Evolutionary conservation across 2,797 vertebrate species (phyloP), one percentile per base, ranked within the genome.

Genomic region (Peromyscus eremicus): DNA sequence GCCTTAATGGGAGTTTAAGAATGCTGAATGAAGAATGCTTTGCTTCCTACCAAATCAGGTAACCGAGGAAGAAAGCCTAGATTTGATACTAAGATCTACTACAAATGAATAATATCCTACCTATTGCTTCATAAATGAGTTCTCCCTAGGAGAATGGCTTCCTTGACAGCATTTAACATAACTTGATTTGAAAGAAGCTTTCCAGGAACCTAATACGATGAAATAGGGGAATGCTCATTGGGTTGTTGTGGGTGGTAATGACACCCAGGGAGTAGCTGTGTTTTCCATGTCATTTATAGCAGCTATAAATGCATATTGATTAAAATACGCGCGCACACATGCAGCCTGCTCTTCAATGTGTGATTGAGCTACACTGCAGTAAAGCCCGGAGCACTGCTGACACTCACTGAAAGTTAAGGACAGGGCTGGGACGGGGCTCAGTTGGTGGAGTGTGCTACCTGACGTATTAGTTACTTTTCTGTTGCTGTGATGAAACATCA

Each of bases 341-440:
- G 27, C 80, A 91, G n/a, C 71, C 92, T 97, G 91, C 43, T 93
- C 71, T 11, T 75, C 87, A 43, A 85, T 89, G 60, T 90, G 80
- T 97, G 94, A 87, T 84, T 93, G 89, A 97, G 79, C 62, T 5
- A 64, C 34, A 21, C 70, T 32, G 25, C 27, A 29, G 43, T 11
- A 55, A 89, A 83, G 49, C 66, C 66, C 29, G 16, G 37, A 87
- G 84, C 52, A 73, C 40, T 52, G 68, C 40, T 81, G 76, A 87
- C 60, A 23, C 10, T 64, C 91, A 96, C 91, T 94, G 80, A 97
- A 94, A 91, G 90, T 94, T 96, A 93, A 95, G 82, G 73, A 71
- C 16, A 71, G 77, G n/a, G 68, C 49, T 40, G 68, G n/a, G 25
- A 3, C 68, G 84, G 9, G 29, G 5, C 52, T 60, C 86, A 7